A percentile compares a stretch with the other conserved stretches of the same genome.
phyloP scores from a whole-genome alignment of 2,797 vertebrate genomes.

The Eremophila alpestris region DNA sequence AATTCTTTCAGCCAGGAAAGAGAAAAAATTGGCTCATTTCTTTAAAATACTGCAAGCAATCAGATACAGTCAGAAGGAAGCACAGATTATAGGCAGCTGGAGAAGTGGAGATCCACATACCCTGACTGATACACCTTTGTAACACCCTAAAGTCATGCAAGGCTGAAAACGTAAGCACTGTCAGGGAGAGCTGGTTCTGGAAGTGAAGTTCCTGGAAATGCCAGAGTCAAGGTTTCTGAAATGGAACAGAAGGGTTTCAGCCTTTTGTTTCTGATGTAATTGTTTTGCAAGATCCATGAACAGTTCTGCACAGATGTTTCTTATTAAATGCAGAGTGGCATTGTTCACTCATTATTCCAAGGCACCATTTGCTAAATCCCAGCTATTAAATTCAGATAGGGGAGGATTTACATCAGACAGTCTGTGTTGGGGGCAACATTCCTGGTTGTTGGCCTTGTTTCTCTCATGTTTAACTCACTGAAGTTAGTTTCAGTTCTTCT shows the following conservation, averaged over 20 bases:
- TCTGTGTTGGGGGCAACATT: background rate
- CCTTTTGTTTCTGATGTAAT: conserved; percentile 47
- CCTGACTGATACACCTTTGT: background rate
- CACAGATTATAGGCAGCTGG: background rate
- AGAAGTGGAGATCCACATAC: background rate
- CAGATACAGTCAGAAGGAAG: background rate
- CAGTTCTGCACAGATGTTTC: conserved; percentile 70
- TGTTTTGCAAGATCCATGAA: conserved; percentile 47
- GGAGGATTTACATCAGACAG: background rate
- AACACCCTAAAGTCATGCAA: background rate
- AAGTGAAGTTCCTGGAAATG: conserved; percentile 9
- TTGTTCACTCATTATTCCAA: conserved; percentile 65
- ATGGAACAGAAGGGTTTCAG: conserved; percentile 7
- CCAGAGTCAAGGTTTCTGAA: conserved; percentile 15
- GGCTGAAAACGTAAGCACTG: background rate
- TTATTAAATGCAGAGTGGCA: conserved; percentile 68
- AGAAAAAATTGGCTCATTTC: background rate
- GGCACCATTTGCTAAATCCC: conserved; percentile 59
- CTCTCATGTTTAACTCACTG: background rate
- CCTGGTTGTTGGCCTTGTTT: background rate
- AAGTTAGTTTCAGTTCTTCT: background rate
- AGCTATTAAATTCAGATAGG: background rate
- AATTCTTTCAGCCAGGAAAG: background rate
- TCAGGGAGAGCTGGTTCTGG: background rate
- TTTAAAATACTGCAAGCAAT: background rate